Evolutionary conservation across 2,113 vertebrate genomes (phyloP).

Genomic region (Eubucco bourcierii): DNA sequence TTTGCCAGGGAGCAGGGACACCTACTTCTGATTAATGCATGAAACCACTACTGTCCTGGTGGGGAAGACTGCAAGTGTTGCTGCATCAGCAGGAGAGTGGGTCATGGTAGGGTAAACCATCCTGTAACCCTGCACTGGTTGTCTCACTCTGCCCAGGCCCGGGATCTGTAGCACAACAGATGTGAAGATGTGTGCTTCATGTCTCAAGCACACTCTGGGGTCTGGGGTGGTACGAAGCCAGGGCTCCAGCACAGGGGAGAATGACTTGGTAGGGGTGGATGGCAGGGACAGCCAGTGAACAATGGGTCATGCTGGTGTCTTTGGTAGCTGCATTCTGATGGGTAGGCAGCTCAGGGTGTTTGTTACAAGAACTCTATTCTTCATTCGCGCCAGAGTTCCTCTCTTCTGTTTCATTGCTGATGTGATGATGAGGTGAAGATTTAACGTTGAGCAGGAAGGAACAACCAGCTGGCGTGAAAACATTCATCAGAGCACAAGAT

Average conservation of each 20-base stretch:
- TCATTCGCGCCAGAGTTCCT: slow-evolving; percentile 50
- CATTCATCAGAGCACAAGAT: background rate
- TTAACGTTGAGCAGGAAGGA: slow-evolving; percentile 20
- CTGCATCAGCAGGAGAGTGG: background rate
- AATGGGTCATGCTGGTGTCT: background rate
- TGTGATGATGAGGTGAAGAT: slow-evolving; percentile 56
- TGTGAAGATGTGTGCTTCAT: background rate
- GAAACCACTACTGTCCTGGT: background rate
- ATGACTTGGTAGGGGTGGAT: background rate
- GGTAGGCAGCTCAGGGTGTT: slow-evolving; percentile 32
- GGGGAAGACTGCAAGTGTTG: background rate
- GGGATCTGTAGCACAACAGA: background rate
- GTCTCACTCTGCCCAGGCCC: rapidly evolving
- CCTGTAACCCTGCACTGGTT: background rate
- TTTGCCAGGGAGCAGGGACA: background rate
- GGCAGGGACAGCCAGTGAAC: background rate
- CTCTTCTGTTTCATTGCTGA: slow-evolving; percentile 48
- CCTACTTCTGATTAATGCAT: background rate
- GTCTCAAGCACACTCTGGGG: rapidly evolving
- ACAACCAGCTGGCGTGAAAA: background rate
- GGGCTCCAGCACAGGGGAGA: background rate
- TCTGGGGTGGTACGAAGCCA: rapidly evolving
- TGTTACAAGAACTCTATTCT: slow-evolving; percentile 29
- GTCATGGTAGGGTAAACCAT: background rate
- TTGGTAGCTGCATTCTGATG: slow-evolving; percentile 22